A percentile compares a stretch with the other conserved stretches of the same genome.
These are phyloP conservation scores for Physella acuta DNA, from an alignment of 1,140 invertebrate genomes.

Conservation along the genomic window DNA sequence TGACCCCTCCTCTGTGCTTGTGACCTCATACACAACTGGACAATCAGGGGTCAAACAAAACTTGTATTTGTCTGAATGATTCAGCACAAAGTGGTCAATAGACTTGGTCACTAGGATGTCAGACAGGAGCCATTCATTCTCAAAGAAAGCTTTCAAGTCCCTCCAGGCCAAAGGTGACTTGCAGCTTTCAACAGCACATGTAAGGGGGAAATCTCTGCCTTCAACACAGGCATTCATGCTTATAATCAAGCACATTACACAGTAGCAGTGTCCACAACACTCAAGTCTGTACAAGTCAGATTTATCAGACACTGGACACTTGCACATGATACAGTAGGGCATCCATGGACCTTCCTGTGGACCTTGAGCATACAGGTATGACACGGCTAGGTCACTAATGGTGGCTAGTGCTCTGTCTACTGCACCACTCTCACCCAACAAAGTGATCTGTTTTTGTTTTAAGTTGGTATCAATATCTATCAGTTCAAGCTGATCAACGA, in stretches of 20 bases:
- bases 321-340: conserved; percentile 49
- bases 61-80: neutral
- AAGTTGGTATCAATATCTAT: conserved; percentile 32
- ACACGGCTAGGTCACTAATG: no score
- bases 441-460: conserved; percentile 31
- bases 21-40: conserved; percentile 10
- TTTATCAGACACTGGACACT: conserved; percentile 36
- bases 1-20: neutral
- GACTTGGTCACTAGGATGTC: neutral
- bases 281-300: conserved; percentile 43
- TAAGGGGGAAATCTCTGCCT: conserved; percentile 35
- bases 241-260: conserved; percentile 38
- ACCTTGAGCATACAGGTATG: no score
- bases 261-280: conserved; percentile 51
- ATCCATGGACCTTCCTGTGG: conserved; percentile 6
- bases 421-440: conserved; percentile 29
- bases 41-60: neutral
- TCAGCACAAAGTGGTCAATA: neutral
- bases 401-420: conserved; percentile 15
- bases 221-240: conserved; percentile 27
- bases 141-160: conserved; percentile 35
- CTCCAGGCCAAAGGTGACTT: conserved; percentile 28
- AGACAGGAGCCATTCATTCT: conserved; percentile 3
- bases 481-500: conserved; percentile 29
- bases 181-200: conserved; percentile 42